These are phyloP conservation scores for Cylindroiulus punctatus DNA, from an alignment of 2,888 invertebrate genomes.

Conservation along the genomic window DNA sequence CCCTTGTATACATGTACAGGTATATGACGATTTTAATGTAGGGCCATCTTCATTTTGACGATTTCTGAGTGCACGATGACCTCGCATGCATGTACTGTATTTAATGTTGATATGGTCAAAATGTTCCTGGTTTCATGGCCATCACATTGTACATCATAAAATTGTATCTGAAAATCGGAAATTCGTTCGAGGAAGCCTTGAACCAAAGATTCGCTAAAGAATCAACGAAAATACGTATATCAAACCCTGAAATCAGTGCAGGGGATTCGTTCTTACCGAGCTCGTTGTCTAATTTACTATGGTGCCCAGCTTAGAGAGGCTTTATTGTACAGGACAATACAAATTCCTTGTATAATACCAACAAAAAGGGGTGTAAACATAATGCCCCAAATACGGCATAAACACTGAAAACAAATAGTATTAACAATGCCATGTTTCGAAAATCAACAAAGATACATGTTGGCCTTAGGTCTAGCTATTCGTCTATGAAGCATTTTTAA, in stretches of 20 bases:
- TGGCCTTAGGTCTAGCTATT: background rate
- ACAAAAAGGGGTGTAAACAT: constrained; percentile 17
- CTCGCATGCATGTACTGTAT: background rate
- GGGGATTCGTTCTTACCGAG: background rate
- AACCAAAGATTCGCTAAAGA: background rate
- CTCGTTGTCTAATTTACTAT: background rate
- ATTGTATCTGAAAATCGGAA: background rate
- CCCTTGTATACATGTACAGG: no score
- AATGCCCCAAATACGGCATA: constrained; percentile 2
- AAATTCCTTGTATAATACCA: background rate
- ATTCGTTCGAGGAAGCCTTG: background rate
- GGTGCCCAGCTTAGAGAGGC: background rate
- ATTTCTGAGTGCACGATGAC: background rate
- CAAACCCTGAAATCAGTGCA: background rate
- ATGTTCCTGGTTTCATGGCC: background rate
- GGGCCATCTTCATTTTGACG: background rate
- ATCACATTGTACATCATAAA: background rate
- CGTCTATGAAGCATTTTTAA: background rate
- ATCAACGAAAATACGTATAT: background rate
- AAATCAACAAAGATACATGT: background rate
- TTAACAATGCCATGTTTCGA: constrained; percentile 13
- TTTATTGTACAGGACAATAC: background rate
- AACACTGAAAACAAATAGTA: constrained; percentile 20
- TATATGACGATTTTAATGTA: no score
- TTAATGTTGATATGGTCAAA: no score